Evolutionary conservation across 1,140 invertebrate genomes (phyloP).

Genomic region (Hycleus cichorii): DNA sequence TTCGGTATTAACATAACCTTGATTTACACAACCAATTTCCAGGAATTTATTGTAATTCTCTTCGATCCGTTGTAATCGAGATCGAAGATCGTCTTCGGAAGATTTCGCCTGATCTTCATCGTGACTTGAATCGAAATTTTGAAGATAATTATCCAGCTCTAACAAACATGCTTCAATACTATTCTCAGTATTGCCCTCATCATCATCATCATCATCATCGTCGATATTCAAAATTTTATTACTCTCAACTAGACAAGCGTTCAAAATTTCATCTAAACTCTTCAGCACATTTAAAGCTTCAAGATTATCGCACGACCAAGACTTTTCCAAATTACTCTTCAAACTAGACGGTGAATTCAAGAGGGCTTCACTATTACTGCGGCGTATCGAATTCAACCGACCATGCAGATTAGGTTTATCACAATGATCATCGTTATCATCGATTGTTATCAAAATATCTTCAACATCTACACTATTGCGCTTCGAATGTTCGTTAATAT

Average conservation of each 20-base stretch:
- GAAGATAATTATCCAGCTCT: constrained; percentile 38
- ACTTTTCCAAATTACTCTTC: constrained; percentile 4
- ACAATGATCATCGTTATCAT: constrained; percentile 20
- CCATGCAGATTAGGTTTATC: background rate
- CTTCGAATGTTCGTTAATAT: constrained; percentile 11
- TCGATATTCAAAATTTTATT: constrained; percentile 5
- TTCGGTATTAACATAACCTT: constrained; percentile 25
- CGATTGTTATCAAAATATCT: constrained; percentile 35
- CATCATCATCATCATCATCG: background rate
- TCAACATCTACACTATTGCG: constrained; percentile 30
- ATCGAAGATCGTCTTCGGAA: constrained; percentile 17
- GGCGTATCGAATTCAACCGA: constrained; percentile 7
- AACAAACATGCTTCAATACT: constrained; percentile 35
- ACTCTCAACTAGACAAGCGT: constrained; percentile 25
- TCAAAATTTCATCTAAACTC: constrained; percentile 31
- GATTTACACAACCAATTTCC: constrained; percentile 25
- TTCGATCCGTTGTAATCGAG: constrained; percentile 26
- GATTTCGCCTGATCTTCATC: background rate
- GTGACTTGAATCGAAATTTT: constrained; percentile 23
- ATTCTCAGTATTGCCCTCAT: constrained; percentile 10
- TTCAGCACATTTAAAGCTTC: constrained; percentile 30
- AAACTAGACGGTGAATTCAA: background rate
- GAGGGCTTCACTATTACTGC: constrained; percentile 13
- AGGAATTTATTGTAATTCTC: constrained; percentile 30
- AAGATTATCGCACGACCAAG: constrained; percentile 23